These are phyloP conservation scores for Pyralis farinalis DNA, from an alignment of 2,888 invertebrate species.

Conservation along the genomic window DNA sequence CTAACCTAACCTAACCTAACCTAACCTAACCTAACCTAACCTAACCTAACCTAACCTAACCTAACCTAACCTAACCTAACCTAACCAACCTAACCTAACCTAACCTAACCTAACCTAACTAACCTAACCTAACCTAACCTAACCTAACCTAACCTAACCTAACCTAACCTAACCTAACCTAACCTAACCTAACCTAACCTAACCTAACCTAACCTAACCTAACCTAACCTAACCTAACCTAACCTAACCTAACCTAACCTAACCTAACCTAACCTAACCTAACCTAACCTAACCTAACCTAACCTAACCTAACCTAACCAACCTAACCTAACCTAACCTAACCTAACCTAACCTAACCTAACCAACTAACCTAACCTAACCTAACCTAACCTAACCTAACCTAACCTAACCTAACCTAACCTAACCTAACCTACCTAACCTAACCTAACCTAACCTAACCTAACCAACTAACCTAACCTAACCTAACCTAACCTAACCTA, in stretches of 20 bases:
- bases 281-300: constrained; percentile 25
- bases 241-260: constrained; percentile 17
- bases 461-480: constrained; percentile 28
- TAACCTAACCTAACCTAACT: constrained; percentile 18
- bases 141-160: constrained; percentile 18
- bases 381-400: constrained; percentile 26
- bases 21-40: constrained; percentile 11
- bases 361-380: constrained; percentile 24
- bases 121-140: constrained; percentile 17
- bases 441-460: constrained; percentile 24
- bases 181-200: constrained; percentile 21
- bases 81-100: constrained; percentile 19
- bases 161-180: constrained; percentile 22
- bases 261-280: constrained; percentile 16
- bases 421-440: constrained; percentile 24
- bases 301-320: too few relatives aligned
- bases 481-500: constrained; percentile 21
- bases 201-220: constrained; percentile 18
- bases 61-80: constrained; percentile 16
- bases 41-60: constrained; percentile 12
- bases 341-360: constrained; percentile 27
- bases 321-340: constrained; percentile 26
- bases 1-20: constrained; percentile 10
- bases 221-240: constrained; percentile 22
- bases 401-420: constrained; percentile 27